phyloP scores from a whole-genome alignment of 1,140 invertebrate genomes.

The Drosophila asahinai region DNA sequence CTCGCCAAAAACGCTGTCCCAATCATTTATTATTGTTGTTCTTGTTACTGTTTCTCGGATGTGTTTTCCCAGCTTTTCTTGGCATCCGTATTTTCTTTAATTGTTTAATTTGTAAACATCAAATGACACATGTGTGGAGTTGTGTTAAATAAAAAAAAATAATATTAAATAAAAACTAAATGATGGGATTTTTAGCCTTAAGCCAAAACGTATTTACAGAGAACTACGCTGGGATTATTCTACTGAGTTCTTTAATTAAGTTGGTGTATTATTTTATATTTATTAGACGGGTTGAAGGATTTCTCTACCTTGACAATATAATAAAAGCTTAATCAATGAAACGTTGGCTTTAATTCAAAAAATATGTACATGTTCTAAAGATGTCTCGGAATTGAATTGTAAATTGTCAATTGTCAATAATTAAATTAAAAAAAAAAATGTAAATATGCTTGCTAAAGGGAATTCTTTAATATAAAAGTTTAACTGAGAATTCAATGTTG shows the following conservation, averaged over 20 bases:
- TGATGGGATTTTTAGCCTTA: no score
- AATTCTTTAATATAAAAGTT: no score
- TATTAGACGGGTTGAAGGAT: no score
- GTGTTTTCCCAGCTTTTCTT: neutral
- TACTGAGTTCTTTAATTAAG: no score
- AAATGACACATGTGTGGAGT: neutral
- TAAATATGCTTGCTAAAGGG: no score
- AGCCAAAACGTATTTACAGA: neutral
- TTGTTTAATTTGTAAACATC: constrained; percentile 16
- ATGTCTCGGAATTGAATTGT: no score
- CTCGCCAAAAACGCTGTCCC: constrained; percentile 28
- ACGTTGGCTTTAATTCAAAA: neutral
- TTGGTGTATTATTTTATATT: no score
- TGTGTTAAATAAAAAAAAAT: neutral
- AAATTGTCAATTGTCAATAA: no score
- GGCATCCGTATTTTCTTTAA: constrained; percentile 2
- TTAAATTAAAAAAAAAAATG: no score
- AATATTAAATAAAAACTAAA: no score
- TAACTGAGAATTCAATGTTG: no score
- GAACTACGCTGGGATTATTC: neutral
- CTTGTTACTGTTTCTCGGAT: neutral
- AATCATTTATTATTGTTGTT: constrained; percentile 30
- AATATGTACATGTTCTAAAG: neutral
- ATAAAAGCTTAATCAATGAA: neutral
- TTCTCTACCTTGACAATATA: no score